Percentiles rank a stretch among this genome's conserved stretches.
Conservation (phyloP, 2,888 invertebrate genomes). For the Teleogryllus oceanicus region DNA sequence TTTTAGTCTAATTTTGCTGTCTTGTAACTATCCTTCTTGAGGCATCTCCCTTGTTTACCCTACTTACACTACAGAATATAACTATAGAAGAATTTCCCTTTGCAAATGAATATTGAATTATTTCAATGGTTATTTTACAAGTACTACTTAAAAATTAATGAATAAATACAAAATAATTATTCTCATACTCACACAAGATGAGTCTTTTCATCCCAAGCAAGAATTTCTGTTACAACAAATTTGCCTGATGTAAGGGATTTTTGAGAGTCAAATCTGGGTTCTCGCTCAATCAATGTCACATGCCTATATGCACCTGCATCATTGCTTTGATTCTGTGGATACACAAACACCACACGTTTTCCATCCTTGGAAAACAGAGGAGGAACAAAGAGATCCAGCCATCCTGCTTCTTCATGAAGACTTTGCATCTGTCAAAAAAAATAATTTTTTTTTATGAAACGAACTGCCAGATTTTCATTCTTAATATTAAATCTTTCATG, state of each 20-base stretch:
- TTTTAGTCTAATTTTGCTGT: too few relatives aligned
- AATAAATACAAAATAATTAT: background rate
- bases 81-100: too few relatives aligned
- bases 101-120: too few relatives aligned
- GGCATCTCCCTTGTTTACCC: too few relatives aligned
- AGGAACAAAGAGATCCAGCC: conserved; percentile 75
- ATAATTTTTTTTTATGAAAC: too few relatives aligned
- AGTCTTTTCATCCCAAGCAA: conserved; percentile 65
- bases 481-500: too few relatives aligned
- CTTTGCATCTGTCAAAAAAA: conserved; percentile 26
- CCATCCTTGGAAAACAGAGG: conserved; percentile 67
- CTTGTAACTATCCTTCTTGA: too few relatives aligned
- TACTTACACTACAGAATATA: too few relatives aligned
- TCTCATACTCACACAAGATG: conserved; percentile 61
- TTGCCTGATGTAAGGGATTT: conserved; percentile 59
- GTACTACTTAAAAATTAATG: conserved; percentile 1
- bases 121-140: too few relatives aligned
- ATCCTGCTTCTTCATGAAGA: conserved; percentile 56
- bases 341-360: conserved; percentile 65
- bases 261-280: conserved; percentile 58
- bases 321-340: conserved; percentile 62
- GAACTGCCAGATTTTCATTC: too few relatives aligned
- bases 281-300: conserved; percentile 36
- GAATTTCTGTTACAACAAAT: conserved; percentile 68
- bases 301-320: conserved; percentile 48